Evolutionary conservation across 2,888 invertebrate species (phyloP), one percentile per base, ranked within the genome.

Genomic region (Tenthredo livida): DNA sequence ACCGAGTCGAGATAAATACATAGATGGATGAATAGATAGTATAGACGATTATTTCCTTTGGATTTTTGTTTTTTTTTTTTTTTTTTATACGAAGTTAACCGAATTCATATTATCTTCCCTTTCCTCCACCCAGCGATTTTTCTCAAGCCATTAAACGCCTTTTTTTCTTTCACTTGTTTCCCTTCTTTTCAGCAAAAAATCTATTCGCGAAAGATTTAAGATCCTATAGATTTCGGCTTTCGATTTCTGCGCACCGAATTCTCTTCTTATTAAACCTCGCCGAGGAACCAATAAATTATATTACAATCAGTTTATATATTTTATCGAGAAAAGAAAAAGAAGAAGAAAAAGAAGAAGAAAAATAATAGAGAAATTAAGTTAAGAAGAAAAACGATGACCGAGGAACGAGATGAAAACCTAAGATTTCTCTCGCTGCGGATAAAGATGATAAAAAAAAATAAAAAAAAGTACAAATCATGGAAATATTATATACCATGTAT

Each of bases 101-200:
- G 67, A 67, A 67, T 67, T 67, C 67, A 33, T 67, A 67, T 15
- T 67, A 67, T 33, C 67, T 67, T 67, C 25, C 33, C 61, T 25
- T 21, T 61, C 25, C 21, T 4, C 10, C 25, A 9, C 10, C n/a
- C 25, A 25, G 12, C 25, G 61, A 61, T 61, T 61, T 61, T 61
- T 25, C 37, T 70, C 70, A 37, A 70, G 37, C 70, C 70, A 70
- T 70, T 70, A 70, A 70, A 33, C 70, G 70, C 37, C 25, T 61
- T 61, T 61, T 61, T 12, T 25, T 21, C 25, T 61, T 21, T 12
- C 0, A 67, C 6, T 65, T 15, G 17, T 29, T 65, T 29, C 15
- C 5, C 21, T 12, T 67, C 25, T 2, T 25, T 61, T 61, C 25
- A 25, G 12, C 61, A n/a, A 21, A 37, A 37, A 61, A 25, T n/a